phyloP scores from a whole-genome alignment of 2,888 invertebrate genomes.

The Metallyticus violacea region DNA sequence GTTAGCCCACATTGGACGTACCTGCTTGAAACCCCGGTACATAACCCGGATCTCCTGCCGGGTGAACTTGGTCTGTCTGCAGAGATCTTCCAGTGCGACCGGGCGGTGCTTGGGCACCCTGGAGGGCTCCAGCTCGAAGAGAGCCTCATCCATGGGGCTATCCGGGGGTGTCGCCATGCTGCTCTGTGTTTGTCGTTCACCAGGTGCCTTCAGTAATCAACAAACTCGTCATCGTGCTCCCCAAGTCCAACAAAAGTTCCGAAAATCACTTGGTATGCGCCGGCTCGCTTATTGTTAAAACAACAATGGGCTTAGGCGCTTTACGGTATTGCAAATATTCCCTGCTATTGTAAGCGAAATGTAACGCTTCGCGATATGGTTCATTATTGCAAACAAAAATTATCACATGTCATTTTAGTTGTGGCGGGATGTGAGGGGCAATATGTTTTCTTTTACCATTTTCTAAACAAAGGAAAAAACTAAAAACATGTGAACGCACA shows the following conservation, averaged over 20 bases:
- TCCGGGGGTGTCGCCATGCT: constrained; percentile 82
- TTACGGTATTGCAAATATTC: too few relatives aligned
- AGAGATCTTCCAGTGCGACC: constrained; percentile 85
- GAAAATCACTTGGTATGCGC: too few relatives aligned
- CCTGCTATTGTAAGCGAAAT: too few relatives aligned
- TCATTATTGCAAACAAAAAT: background rate
- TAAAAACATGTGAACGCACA: background rate
- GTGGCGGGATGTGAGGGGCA: background rate
- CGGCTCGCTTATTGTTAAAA: too few relatives aligned
- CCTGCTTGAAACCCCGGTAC: constrained; percentile 97
- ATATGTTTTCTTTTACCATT: too few relatives aligned
- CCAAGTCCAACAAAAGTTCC: background rate
- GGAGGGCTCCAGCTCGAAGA: constrained; percentile 79
- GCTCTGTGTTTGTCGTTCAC: background rate
- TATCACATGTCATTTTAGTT: background rate
- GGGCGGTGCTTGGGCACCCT: constrained; percentile 78
- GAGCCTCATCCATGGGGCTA: constrained; percentile 81
- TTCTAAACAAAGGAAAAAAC: too few relatives aligned
- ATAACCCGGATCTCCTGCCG: constrained; percentile 94
- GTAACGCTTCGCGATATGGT: background rate
- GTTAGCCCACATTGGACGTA: too few relatives aligned
- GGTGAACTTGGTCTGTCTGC: constrained; percentile 91
- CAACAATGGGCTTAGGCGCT: too few relatives aligned
- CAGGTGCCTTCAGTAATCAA: background rate
- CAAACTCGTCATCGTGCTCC: too few relatives aligned